Conservation (phyloP, 2,113 vertebrate genomes). For the Fulica atra region DNA sequence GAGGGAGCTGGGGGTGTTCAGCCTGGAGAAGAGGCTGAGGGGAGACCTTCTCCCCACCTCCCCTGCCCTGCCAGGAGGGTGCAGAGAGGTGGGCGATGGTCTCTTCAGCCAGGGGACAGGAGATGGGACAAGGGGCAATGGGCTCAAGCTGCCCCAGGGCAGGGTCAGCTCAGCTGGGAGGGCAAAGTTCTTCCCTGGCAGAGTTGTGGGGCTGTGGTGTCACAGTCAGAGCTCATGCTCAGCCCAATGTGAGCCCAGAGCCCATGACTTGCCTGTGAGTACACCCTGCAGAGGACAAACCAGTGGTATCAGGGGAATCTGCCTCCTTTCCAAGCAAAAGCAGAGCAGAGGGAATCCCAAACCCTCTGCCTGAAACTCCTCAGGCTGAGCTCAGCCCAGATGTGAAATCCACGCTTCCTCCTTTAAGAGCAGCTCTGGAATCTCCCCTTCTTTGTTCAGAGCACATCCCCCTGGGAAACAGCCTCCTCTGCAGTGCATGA, state of each 20-base stretch:
- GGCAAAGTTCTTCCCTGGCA: too few relatives aligned
- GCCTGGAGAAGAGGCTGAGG: too few relatives aligned
- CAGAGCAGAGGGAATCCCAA: background rate
- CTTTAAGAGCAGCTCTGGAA: background rate
- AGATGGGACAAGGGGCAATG: too few relatives aligned
- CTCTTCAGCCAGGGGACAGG: too few relatives aligned
- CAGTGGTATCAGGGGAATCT: background rate
- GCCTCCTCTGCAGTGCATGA: background rate
- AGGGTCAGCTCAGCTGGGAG: too few relatives aligned
- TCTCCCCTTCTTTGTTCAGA: background rate
- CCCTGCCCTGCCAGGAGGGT: too few relatives aligned
- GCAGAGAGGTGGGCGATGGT: too few relatives aligned
- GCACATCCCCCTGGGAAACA: background rate
- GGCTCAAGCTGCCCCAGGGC: too few relatives aligned
- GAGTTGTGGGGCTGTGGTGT: too few relatives aligned
- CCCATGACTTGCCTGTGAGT: background rate
- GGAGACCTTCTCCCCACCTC: too few relatives aligned
- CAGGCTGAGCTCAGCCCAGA: background rate
- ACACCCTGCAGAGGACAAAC: background rate
- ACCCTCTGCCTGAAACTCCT: background rate
- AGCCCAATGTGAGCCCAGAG: background rate
- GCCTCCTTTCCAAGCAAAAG: background rate
- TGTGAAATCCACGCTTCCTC: background rate
- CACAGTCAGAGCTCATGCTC: rapidly evolving
- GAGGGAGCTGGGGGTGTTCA: too few relatives aligned